A percentile compares a stretch with the other conserved stretches of the same genome.
Conservation (phyloP, 2,888 invertebrate genomes). For the Exocentrus adspersus region DNA sequence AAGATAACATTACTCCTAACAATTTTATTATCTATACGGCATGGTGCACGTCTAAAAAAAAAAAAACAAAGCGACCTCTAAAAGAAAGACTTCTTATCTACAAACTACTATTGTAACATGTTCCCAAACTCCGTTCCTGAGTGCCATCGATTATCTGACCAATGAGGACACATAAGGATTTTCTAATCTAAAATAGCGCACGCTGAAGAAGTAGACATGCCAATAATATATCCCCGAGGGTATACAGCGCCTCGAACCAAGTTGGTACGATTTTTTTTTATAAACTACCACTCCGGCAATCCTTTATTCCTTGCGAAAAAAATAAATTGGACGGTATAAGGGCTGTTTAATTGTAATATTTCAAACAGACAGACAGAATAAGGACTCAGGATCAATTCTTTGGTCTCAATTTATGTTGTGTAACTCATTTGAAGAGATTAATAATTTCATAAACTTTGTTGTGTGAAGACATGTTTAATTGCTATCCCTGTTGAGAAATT, state of each 20-base stretch:
- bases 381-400: no score
- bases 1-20: no score
- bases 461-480: neutral
- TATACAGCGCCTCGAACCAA: constrained; percentile 2
- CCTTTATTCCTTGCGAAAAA: neutral
- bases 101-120: neutral
- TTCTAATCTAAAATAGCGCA: constrained; percentile 19
- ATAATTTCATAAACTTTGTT: neutral
- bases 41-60: no score
- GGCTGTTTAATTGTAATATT: neutral
- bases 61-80: no score
- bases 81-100: no score
- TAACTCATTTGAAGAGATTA: neutral
- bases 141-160: constrained; percentile 27
- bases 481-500: neutral
- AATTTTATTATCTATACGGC: no score
- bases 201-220: constrained; percentile 13
- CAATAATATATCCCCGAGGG: constrained; percentile 26
- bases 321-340: neutral
- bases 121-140: constrained; percentile 5
- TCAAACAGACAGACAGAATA: no score
- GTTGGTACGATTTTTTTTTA: neutral
- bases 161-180: constrained; percentile 19
- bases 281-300: neutral
- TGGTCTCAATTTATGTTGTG: no score